A percentile compares a stretch with the other conserved stretches of the same genome.
Evolutionary conservation across 2,797 vertebrate species (phyloP).

Genomic region (Galagoides demidoff): DNA sequence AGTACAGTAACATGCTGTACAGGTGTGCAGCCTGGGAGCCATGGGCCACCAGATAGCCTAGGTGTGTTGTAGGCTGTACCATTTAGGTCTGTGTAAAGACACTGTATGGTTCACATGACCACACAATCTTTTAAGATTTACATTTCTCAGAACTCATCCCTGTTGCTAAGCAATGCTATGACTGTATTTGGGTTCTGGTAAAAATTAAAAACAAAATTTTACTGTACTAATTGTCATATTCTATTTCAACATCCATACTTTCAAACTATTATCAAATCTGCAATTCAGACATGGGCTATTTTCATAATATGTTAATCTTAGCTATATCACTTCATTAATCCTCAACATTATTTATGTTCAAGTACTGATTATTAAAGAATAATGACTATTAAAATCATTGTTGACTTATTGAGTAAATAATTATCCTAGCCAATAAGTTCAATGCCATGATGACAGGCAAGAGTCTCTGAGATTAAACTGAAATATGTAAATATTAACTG

Average conservation of each 20-base stretch:
- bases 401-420: constrained; percentile 44
- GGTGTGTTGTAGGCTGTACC: not conserved
- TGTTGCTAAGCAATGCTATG: not conserved
- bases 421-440: constrained; percentile 23
- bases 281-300: not conserved
- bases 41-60: no score
- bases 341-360: constrained; percentile 26
- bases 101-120: not conserved
- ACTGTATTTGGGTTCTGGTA: not conserved
- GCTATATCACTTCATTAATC: constrained; percentile 48
- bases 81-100: not conserved
- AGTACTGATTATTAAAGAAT: constrained; percentile 39
- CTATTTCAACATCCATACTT: not conserved
- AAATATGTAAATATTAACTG: constrained; percentile 43
- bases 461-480: constrained; percentile 11
- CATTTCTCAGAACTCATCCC: not conserved
- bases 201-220: constrained; percentile 42
- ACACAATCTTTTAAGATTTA: not conserved
- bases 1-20: not conserved
- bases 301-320: constrained; percentile 35
- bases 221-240: not conserved
- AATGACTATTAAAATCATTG: constrained; percentile 18
- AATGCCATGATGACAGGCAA: not conserved
- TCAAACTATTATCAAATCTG: constrained; percentile 39
- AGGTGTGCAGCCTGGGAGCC: not conserved